Evolutionary conservation across 2,888 invertebrate genomes (phyloP), one percentile per base, ranked within the genome.

Genomic region (Tetranychus piercei): DNA sequence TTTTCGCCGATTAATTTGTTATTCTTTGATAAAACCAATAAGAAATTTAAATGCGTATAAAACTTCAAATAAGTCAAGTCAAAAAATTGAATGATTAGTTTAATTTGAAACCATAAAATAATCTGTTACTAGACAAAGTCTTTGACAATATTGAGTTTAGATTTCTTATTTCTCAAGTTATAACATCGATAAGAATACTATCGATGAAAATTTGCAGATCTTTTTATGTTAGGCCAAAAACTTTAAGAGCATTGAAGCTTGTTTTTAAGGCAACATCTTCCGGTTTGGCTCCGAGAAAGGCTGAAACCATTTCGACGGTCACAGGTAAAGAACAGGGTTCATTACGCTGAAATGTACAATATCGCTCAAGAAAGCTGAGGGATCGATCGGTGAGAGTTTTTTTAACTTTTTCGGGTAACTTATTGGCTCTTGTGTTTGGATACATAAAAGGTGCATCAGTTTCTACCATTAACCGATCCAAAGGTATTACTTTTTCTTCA

Each of bases 361-460:
- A 93, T 6, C 93, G 87, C 82, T 90, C 89, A 80, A 91, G 85
- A 83, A 90, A 91, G 79, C 87, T 88, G 85, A 89, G 87, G 65
- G 91, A 90, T 81, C 91, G 87, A 83, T 92, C 90, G 43, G 93
- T 92, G 76, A 94, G 85, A 77, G 89, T 88, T 81, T 90, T 90
- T 84, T 92, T 92, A 23, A 94, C 90, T 81, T 91, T 89, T 79
- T 88, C 84, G 71, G 94, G 92, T 81, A 95, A 84, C 83, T 94
- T 94, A 45, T 93, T 92, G 77, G 94, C 93, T 81, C 94, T 86
- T 77, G 92, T 91, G 83, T 95, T 92, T 3, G 94, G 93, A 82
- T 92, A 95, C 93, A 94, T 94, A 81, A 93, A 95, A 1, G 95
- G 94, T 0, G 94, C 90, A 83, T 95, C 94, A 0, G 94, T 93